Evolutionary conservation across 1,140 invertebrate genomes (phyloP).

Genomic region (Armadillidium nasatum): DNA sequence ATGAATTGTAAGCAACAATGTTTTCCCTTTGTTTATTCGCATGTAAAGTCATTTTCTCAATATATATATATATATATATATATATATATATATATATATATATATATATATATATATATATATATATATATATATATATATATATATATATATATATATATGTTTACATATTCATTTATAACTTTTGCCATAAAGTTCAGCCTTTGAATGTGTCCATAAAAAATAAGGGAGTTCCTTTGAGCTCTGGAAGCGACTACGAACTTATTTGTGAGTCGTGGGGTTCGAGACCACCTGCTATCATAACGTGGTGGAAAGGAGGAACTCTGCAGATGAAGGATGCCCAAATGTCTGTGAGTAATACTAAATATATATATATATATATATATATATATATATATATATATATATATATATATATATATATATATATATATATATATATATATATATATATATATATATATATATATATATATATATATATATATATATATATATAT

Average conservation of each 20-base stretch:
- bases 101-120: not conserved
- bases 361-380: not conserved
- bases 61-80: constrained; percentile 16
- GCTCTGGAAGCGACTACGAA: constrained; percentile 68
- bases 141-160: not conserved
- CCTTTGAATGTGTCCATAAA: constrained; percentile 41
- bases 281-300: constrained; percentile 70
- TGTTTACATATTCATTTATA: not conserved
- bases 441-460: constrained; percentile 24
- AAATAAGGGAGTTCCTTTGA: constrained; percentile 25
- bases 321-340: constrained; percentile 37
- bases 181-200: constrained; percentile 25
- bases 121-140: not conserved
- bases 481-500: constrained; percentile 29
- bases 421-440: constrained; percentile 27
- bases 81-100: not conserved
- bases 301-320: constrained; percentile 71
- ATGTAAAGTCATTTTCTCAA: no score
- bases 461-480: constrained; percentile 26
- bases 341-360: constrained; percentile 34
- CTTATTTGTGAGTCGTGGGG: constrained; percentile 76
- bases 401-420: constrained; percentile 11
- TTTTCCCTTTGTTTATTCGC: not conserved
- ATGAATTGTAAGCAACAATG: constrained; percentile 62
- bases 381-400: not conserved